Evolutionary conservation across 2,888 invertebrate species (phyloP).

Genomic region (Pandemis heparana): DNA sequence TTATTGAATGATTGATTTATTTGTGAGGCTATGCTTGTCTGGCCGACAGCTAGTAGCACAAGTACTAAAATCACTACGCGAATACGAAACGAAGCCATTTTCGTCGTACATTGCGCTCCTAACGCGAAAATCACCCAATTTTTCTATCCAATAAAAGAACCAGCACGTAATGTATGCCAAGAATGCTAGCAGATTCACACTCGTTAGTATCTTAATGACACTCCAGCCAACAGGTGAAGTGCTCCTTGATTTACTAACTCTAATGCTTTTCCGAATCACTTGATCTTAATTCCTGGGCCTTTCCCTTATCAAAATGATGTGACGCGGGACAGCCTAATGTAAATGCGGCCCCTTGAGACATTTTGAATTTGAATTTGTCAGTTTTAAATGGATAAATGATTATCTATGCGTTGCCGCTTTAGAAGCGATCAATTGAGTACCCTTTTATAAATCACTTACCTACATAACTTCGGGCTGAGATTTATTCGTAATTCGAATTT

Average conservation of each 20-base stretch:
- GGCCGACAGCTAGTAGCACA: conserved; percentile 47
- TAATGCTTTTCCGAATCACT: conserved; percentile 76
- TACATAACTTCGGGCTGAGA: background rate
- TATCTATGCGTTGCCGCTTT: conserved; percentile 8
- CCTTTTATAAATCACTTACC: background rate
- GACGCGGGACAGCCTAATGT: conserved; percentile 59
- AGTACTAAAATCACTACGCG: conserved; percentile 17
- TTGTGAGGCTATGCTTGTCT: conserved; percentile 56
- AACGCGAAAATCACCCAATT: background rate
- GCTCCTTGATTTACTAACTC: conserved; percentile 79
- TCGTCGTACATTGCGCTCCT: conserved; percentile 24
- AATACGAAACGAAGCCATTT: background rate
- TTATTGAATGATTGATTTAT: conserved; percentile 84
- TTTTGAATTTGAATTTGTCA: conserved; percentile 44
- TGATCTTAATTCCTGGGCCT: conserved; percentile 70
- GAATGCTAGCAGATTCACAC: background rate
- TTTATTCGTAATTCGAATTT: background rate
- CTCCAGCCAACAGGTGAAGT: conserved; percentile 72
- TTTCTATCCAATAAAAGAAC: background rate
- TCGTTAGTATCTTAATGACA: conserved; percentile 9
- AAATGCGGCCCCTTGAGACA: conserved; percentile 62
- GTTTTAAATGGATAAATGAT: conserved; percentile 31
- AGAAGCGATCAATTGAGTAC: conserved; percentile 13
- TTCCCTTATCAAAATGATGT: conserved; percentile 79
- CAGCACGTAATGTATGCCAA: conserved; percentile 19